phyloP scores from a whole-genome alignment of 1,140 invertebrate genomes.

The Drosophila willistoni region DNA sequence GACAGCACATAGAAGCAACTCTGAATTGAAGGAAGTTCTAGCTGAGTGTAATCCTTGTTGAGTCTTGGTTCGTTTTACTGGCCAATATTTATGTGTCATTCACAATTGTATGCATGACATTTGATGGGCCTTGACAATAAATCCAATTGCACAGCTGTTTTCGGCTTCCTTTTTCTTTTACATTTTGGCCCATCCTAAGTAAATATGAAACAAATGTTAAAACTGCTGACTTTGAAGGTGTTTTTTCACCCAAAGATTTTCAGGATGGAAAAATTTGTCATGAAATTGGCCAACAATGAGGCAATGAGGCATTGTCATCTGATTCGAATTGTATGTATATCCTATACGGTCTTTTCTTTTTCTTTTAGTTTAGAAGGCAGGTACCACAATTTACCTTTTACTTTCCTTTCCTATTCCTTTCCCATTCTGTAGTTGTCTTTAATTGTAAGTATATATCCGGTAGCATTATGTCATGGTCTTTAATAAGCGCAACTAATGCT shows the following conservation, averaged over 20 bases:
- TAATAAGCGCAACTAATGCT: slow-evolving; percentile 64
- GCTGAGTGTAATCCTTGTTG: slow-evolving; percentile 58
- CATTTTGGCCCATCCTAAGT: slow-evolving; percentile 43
- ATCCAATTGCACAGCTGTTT: slow-evolving; percentile 75
- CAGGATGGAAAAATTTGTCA: slow-evolving; percentile 71
- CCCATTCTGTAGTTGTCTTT: neutral
- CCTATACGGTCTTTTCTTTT: neutral
- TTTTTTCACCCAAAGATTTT: slow-evolving; percentile 24
- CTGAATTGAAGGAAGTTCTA: slow-evolving; percentile 16
- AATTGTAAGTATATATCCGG: slow-evolving; percentile 40
- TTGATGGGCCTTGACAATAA: slow-evolving; percentile 62
- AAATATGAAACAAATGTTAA: slow-evolving; percentile 76
- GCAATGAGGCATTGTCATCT: slow-evolving; percentile 63
- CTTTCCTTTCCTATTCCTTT: slow-evolving; percentile 4
- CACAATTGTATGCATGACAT: slow-evolving; percentile 79
- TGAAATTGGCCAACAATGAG: slow-evolving; percentile 76
- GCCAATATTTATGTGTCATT: slow-evolving; percentile 75
- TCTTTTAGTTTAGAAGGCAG: slow-evolving; percentile 31
- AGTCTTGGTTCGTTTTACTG: slow-evolving; percentile 46
- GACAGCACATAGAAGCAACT: neutral
- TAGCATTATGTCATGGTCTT: slow-evolving; percentile 50
- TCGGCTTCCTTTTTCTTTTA: slow-evolving; percentile 36
- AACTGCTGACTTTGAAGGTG: slow-evolving; percentile 56
- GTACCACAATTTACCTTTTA: slow-evolving; percentile 14
- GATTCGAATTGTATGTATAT: slow-evolving; percentile 50